Evolutionary conservation across 2,888 invertebrate genomes (phyloP).

Genomic region (Sacculina carcini): DNA sequence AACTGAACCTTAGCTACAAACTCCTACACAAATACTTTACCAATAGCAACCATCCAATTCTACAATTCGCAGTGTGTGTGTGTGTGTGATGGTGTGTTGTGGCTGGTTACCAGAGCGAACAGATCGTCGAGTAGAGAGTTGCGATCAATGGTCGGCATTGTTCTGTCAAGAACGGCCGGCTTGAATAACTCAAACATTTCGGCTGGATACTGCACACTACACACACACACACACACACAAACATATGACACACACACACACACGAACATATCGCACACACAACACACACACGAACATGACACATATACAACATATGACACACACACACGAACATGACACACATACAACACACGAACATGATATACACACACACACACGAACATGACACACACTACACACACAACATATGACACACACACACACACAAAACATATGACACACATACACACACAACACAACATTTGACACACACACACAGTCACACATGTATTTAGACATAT

Average conservation of each 20-base stretch:
- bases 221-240: not conserved
- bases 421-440: too few relatives aligned
- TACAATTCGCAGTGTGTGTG: not conserved
- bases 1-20: too few relatives aligned
- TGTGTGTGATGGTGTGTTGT: too few relatives aligned
- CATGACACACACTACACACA: not conserved
- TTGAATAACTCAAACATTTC: slow-evolving; percentile 46
- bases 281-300: too few relatives aligned
- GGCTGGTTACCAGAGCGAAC: slow-evolving; percentile 60
- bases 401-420: too few relatives aligned
- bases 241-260: too few relatives aligned
- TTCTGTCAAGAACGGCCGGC: slow-evolving; percentile 48
- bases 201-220: slow-evolving; percentile 47
- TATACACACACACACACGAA: not conserved
- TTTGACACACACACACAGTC: too few relatives aligned
- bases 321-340: not conserved
- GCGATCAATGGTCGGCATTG: slow-evolving; percentile 62
- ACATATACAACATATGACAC: not conserved
- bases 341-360: not conserved
- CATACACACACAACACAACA: too few relatives aligned
- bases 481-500: too few relatives aligned
- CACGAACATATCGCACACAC: too few relatives aligned
- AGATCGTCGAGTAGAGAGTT: slow-evolving; percentile 71
- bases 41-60: not conserved
- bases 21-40: not conserved